These are phyloP conservation scores for Labroides dimidiatus DNA, from an alignment of 2,797 vertebrate species.

Conservation along the genomic window DNA sequence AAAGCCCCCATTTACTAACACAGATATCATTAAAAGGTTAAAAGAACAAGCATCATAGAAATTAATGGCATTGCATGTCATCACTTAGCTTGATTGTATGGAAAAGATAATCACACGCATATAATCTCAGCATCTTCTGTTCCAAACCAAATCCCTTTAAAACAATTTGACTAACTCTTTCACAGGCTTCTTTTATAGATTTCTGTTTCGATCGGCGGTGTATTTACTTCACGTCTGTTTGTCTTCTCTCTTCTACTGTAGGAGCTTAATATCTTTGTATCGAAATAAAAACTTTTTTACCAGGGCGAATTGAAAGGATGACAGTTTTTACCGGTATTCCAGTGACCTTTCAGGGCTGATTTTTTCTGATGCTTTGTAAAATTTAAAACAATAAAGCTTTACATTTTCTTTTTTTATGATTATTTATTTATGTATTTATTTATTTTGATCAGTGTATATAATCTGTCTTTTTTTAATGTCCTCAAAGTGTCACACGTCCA, in stretches of 20 bases:
- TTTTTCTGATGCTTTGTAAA: slow-evolving; percentile 80
- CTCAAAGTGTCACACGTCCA: slow-evolving; percentile 30
- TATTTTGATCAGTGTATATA: slow-evolving; percentile 41
- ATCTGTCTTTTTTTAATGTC: slow-evolving; percentile 29
- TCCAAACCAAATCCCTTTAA: slow-evolving; percentile 33
- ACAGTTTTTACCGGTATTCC: slow-evolving; percentile 70
- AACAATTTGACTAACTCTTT: slow-evolving; percentile 41
- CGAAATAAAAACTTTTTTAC: slow-evolving; percentile 76
- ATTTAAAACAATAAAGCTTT: slow-evolving; percentile 73
- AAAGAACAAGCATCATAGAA: slow-evolving; percentile 25
- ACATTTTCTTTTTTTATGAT: too few relatives aligned
- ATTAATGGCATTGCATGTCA: slow-evolving; percentile 64
- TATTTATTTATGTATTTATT: slow-evolving; percentile 66
- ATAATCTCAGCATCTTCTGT: slow-evolving; percentile 25
- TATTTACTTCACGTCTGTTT: slow-evolving; percentile 57
- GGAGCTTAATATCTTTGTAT: slow-evolving; percentile 77
- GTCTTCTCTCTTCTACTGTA: slow-evolving; percentile 64
- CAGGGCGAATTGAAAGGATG: slow-evolving; percentile 52
- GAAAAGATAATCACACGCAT: slow-evolving; percentile 1
- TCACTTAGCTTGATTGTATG: slow-evolving; percentile 33
- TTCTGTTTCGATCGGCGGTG: slow-evolving; percentile 34
- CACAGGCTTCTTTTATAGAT: slow-evolving; percentile 32
- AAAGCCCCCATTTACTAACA: slow-evolving; percentile 56
- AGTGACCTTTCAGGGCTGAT: slow-evolving; percentile 74
- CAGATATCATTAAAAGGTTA: slow-evolving; percentile 20